Evolutionary conservation across 2,888 invertebrate genomes (phyloP).

Genomic region (Anticlea derivata): DNA sequence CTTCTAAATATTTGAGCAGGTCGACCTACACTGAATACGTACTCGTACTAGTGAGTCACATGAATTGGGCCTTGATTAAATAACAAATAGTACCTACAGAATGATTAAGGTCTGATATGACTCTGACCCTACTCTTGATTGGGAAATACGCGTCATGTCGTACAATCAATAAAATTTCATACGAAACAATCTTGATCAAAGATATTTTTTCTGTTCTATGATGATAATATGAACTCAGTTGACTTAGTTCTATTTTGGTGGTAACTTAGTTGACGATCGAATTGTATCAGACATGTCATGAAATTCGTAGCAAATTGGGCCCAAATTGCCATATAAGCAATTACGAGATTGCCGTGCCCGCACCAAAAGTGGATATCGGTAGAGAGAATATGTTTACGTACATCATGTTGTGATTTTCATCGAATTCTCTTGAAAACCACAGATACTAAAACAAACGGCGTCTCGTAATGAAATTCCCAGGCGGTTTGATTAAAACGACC

Average conservation of each 20-base stretch:
- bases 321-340: too few species aligned
- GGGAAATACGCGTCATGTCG: constrained; percentile 1
- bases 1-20: constrained; percentile 34
- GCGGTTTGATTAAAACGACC: constrained; percentile 54
- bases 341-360: too few species aligned
- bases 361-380: too few species aligned
- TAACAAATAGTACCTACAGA: constrained; percentile 17
- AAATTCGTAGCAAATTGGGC: too few species aligned
- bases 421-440: constrained; percentile 13
- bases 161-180: background rate
- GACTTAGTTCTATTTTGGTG: too few species aligned
- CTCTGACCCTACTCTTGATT: background rate
- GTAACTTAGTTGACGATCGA: too few species aligned
- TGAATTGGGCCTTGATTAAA: constrained; percentile 36
- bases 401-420: constrained; percentile 22
- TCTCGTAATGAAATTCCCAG: constrained; percentile 58
- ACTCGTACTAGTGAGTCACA: constrained; percentile 6
- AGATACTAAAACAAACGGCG: constrained; percentile 46
- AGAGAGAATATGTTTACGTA: too few species aligned
- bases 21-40: constrained; percentile 29
- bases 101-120: background rate
- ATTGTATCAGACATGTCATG: too few species aligned
- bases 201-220: too few species aligned
- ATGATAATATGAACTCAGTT: too few species aligned
- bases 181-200: too few species aligned